Percentiles rank a stretch among this genome's conserved stretches.
Conservation (phyloP, 2,888 invertebrate species). For the Sesamia inferens region DNA sequence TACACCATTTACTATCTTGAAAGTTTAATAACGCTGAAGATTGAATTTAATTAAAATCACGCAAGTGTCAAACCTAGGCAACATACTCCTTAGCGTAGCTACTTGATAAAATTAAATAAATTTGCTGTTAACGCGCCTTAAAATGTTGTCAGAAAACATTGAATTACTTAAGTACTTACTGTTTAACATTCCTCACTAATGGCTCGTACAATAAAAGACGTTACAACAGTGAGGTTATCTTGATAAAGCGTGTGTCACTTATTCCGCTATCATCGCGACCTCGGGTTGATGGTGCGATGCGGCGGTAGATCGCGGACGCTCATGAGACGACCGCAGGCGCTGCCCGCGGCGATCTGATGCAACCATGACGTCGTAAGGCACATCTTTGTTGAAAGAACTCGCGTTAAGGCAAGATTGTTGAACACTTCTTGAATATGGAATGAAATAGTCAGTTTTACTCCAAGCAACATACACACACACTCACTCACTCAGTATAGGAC, state of each 20-base stretch:
- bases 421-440: neutral
- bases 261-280: slow-evolving; percentile 67
- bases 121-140: neutral
- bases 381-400: slow-evolving; percentile 48
- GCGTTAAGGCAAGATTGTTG: slow-evolving; percentile 40
- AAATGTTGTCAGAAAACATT: slow-evolving; percentile 31
- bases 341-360: slow-evolving; percentile 63
- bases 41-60: no score
- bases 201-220: slow-evolving; percentile 35
- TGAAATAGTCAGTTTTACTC: neutral
- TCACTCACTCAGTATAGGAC: no score
- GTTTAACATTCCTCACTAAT: slow-evolving; percentile 54
- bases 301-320: slow-evolving; percentile 62
- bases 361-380: slow-evolving; percentile 54
- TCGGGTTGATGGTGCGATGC: slow-evolving; percentile 60
- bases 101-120: slow-evolving; percentile 28
- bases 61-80: slow-evolving; percentile 9
- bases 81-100: slow-evolving; percentile 1
- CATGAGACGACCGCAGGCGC: slow-evolving; percentile 67
- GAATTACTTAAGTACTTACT: slow-evolving; percentile 38
- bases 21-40: no score
- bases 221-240: slow-evolving; percentile 52
- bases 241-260: slow-evolving; percentile 50
- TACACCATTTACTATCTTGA: slow-evolving; percentile 23
- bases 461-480: no score